Evolutionary conservation across 1,140 invertebrate species (phyloP).

Genomic region (Euura saliciscinereae): DNA sequence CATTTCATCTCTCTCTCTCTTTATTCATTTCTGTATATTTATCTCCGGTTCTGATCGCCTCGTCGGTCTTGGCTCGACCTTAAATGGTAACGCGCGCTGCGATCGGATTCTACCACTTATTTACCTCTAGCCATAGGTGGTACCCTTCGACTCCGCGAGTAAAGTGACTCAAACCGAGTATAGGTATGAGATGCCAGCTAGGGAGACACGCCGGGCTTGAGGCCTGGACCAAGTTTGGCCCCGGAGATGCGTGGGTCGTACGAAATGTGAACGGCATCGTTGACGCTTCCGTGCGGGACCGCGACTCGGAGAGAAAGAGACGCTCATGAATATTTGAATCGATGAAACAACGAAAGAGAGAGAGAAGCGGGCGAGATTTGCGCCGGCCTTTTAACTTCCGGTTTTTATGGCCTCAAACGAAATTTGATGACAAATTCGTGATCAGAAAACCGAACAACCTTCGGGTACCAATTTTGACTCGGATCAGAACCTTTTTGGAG

Average conservation of each 20-base stretch:
- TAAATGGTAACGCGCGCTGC: constrained; percentile 45
- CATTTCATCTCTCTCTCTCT: neutral
- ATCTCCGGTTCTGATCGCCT: neutral
- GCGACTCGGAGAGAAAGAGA: too few species aligned
- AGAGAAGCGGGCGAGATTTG: constrained; percentile 15
- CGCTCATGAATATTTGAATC: too few species aligned
- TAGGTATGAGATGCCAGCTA: neutral
- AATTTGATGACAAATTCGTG: too few species aligned
- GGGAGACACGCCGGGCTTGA: neutral
- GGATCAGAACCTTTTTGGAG: too few species aligned
- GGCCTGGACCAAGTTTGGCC: constrained; percentile 1
- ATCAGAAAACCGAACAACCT: too few species aligned
- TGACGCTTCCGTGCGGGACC: too few species aligned
- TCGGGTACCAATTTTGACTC: too few species aligned
- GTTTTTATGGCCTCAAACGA: too few species aligned
- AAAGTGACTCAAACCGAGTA: constrained; percentile 3
- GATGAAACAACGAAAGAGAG: neutral
- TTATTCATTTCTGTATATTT: neutral
- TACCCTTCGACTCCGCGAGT: neutral
- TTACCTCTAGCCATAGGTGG: neutral
- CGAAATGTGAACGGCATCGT: neutral
- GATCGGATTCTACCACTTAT: neutral
- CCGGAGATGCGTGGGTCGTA: neutral
- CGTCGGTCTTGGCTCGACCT: constrained; percentile 32
- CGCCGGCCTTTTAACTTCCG: neutral